phyloP scores from a whole-genome alignment of 2,888 invertebrate genomes.

The Trachelus troglodyta region DNA sequence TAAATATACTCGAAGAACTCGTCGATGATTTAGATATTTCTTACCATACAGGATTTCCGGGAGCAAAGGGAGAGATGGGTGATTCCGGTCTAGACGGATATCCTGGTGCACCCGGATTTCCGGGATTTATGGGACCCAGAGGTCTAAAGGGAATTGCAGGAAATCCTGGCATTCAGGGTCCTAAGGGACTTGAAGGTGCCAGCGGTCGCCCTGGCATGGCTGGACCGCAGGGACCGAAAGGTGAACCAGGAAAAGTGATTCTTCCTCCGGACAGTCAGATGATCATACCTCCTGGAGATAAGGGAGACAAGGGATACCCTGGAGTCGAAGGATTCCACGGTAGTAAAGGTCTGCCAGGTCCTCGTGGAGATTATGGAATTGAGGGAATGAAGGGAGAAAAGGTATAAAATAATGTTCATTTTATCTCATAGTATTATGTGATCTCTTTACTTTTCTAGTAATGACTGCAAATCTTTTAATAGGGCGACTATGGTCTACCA shows the following conservation, averaged over 20 bases:
- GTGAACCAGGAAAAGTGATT: conserved; percentile 59
- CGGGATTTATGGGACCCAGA: conserved; percentile 72
- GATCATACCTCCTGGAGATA: conserved; percentile 59
- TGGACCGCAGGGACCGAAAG: conserved; percentile 70
- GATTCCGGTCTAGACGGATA: conserved; percentile 68
- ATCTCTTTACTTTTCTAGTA: background rate
- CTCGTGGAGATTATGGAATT: conserved; percentile 63
- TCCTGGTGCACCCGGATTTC: conserved; percentile 70
- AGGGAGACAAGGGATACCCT: conserved; percentile 70
- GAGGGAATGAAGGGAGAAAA: conserved; percentile 72
- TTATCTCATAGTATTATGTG: background rate
- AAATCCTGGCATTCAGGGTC: conserved; percentile 69
- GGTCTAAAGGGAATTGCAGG: conserved; percentile 79
- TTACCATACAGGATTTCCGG: conserved; percentile 56
- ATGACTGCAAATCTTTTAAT: background rate
- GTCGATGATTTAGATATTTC: background rate
- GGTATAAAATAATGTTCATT: conserved; percentile 51
- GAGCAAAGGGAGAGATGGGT: conserved; percentile 69
- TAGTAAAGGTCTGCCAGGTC: conserved; percentile 63
- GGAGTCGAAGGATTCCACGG: conserved; percentile 70
- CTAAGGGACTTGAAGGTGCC: conserved; percentile 64
- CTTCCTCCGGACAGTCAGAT: conserved; percentile 45
- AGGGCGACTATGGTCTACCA: conserved; percentile 63
- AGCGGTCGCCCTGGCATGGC: conserved; percentile 71
- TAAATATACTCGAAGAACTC: background rate